Evolutionary conservation across 2,888 invertebrate genomes (phyloP), one percentile per base, ranked within the genome.

Genomic region (Trichogramma evanescens): DNA sequence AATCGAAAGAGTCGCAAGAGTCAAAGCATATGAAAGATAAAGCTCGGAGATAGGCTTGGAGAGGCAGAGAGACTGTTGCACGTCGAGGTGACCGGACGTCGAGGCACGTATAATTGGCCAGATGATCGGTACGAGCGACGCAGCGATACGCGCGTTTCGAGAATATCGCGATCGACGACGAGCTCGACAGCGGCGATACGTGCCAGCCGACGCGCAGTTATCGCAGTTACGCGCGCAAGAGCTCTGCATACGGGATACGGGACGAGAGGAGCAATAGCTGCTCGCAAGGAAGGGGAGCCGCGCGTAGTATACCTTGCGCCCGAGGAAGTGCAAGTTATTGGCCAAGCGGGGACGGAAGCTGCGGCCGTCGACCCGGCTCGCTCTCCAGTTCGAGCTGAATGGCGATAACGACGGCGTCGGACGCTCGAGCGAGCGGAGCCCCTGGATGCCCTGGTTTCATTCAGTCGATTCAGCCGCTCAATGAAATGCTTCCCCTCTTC

Each of bases 371-470:
- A 63, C 51, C 67, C 56, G 64, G 55, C 26, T 9, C 10, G 49
- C 41, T 9, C n/a, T 26, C 9, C 44, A 49, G 13, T 26, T 26
- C 26, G 26, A 58, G 63, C 54, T 66, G 66, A 67, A 67, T 66
- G 66, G 66, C 64, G 65, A 59, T 63, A 63, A 54, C 45, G 46
- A 7, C 10, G 57, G 56, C 40, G 49, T 38, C 39, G 39, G 46
- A 13, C n/a, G 45, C 45, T 8, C 45, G 9, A 39, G 53, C 13
- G 8, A 9, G 10, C 38, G 41, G 63, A 62, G 63, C 62, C 67
- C 66, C 67, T 62, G 67, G 63, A 64, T 67, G 66, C 66, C 69
- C 70, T 67, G 67, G 66, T 70, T 70, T 65, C 69, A 69, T 69
- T 70, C 66, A 65, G 64, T 63, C 63, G 61, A 58, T 3, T 42